Conservation (phyloP, 2,113 vertebrate genomes). For the Steatornis caripensis region DNA sequence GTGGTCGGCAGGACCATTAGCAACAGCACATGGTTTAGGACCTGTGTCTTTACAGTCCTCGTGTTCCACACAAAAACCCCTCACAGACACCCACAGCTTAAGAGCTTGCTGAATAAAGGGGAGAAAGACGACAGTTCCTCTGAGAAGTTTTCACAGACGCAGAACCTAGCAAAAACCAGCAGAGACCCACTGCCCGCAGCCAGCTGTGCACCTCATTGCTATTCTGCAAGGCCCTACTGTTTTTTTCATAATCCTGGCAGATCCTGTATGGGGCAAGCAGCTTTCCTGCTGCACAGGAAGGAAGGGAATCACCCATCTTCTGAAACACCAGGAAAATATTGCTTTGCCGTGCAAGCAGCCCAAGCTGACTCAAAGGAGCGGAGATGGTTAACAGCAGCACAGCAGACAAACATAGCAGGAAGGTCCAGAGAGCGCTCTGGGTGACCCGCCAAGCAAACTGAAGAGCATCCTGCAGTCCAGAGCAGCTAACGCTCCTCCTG, state of each 20-base stretch:
- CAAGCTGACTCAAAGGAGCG: background rate
- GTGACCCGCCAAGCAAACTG: accelerated
- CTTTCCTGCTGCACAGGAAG: background rate
- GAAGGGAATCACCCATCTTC: background rate
- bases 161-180: background rate
- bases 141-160: background rate
- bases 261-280: background rate
- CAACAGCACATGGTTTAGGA: background rate
- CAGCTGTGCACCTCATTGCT: background rate
- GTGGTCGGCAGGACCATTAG: background rate
- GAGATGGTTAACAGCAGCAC: background rate
- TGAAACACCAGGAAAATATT: background rate
- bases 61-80: background rate
- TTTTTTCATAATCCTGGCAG: background rate
- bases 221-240: background rate
- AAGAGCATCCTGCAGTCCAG: background rate
- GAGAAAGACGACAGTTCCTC: background rate
- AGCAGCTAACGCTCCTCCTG: background rate
- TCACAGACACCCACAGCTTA: background rate
- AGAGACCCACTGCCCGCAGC: background rate
- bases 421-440: background rate
- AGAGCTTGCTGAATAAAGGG: background rate
- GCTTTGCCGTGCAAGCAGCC: background rate
- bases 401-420: background rate
- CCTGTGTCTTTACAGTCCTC: background rate